These are phyloP conservation scores for Ferdinandea cuprea DNA, from an alignment of 2,888 invertebrate genomes.

Conservation along the genomic window DNA sequence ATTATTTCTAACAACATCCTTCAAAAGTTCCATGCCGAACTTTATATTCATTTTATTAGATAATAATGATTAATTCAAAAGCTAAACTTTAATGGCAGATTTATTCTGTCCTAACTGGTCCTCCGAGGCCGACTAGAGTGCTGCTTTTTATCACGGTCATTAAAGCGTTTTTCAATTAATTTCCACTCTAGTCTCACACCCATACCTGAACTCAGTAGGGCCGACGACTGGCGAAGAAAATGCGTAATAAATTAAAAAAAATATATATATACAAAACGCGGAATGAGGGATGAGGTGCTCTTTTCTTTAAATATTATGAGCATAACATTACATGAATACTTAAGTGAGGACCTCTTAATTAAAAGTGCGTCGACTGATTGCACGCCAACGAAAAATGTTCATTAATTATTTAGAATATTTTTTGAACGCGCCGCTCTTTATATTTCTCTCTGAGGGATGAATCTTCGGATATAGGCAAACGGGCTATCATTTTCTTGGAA, in stretches of 20 bases:
- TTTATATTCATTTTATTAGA: conserved; percentile 47
- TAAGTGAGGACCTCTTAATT: conserved; percentile 71
- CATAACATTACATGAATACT: conserved; percentile 62
- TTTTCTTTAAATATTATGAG: neutral
- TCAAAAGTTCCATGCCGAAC: conserved; percentile 35
- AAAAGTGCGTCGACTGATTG: conserved; percentile 69
- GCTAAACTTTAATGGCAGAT: conserved; percentile 59
- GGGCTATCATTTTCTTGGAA: conserved; percentile 16
- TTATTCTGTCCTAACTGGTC: conserved; percentile 56
- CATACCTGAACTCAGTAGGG: conserved; percentile 1
- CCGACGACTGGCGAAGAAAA: neutral
- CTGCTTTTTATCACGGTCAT: conserved; percentile 55
- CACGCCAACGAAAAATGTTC: conserved; percentile 58
- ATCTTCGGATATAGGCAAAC: neutral
- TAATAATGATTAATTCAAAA: conserved; percentile 71
- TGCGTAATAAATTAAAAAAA: conserved; percentile 45
- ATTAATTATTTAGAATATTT: conserved; percentile 70
- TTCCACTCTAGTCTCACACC: conserved; percentile 7
- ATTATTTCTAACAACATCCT: conserved; percentile 14
- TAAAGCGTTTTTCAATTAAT: conserved; percentile 71
- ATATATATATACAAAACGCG: neutral
- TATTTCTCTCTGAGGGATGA: neutral
- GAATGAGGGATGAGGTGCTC: neutral
- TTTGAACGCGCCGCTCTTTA: conserved; percentile 22
- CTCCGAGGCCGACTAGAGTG: conserved; percentile 33